Percentiles rank a stretch among this genome's conserved stretches.
These are phyloP conservation scores for Drosophila cyrtoloma DNA, from an alignment of 2,888 invertebrate genomes.

Conservation along the genomic window DNA sequence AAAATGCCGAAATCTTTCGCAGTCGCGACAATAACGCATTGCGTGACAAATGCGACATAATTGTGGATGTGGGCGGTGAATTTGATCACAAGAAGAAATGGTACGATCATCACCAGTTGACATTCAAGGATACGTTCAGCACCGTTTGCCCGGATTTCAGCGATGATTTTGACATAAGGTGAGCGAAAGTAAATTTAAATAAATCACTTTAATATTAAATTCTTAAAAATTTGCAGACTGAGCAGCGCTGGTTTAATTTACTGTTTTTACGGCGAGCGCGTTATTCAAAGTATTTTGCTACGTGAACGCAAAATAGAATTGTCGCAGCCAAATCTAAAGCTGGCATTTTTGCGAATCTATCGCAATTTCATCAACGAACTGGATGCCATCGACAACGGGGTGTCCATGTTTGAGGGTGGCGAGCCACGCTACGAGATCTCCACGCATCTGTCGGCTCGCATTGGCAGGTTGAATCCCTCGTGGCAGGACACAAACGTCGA, in stretches of 20 bases:
- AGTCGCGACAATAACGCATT: conserved; percentile 88
- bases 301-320: conserved; percentile 85
- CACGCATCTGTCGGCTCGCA: conserved; percentile 91
- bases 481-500: conserved; percentile 90
- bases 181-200: conserved; percentile 19
- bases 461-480: conserved; percentile 91
- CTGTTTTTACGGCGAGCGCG: conserved; percentile 93
- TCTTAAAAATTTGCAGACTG: conserved; percentile 87
- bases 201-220: neutral
- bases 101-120: conserved; percentile 98
- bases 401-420: conserved; percentile 91
- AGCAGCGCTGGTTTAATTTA: conserved; percentile 98
- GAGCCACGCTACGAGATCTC: conserved; percentile 91
- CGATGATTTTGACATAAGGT: conserved; percentile 88
- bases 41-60: conserved; percentile 92
- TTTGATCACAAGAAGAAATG: conserved; percentile 91
- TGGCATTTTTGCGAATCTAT: conserved; percentile 91
- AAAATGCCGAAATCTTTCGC: conserved; percentile 92
- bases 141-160: conserved; percentile 88
- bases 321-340: conserved; percentile 86
- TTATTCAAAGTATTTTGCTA: conserved; percentile 88
- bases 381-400: conserved; percentile 99
- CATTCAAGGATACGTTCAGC: conserved; percentile 89
- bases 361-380: conserved; percentile 95
- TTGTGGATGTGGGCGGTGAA: conserved; percentile 96